Base-by-base conservation (phyloP, 2,888 invertebrate species). In the Macrosiphum euphorbiae region DNA sequence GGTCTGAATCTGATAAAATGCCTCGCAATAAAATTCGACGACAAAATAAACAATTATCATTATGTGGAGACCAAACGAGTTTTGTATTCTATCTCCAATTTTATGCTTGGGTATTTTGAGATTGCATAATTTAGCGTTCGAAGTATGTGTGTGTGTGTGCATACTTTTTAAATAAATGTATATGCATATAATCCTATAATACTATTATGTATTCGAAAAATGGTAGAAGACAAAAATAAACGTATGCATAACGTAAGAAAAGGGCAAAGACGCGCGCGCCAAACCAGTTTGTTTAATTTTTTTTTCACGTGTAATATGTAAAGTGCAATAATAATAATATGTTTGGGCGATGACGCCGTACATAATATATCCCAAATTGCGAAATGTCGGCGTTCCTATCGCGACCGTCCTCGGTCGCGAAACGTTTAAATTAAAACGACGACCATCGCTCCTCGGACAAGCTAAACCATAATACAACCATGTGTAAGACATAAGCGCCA, bases 261-360 rank as follows among this genome's bases (percentile, higher is more conserved):
- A 61, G n/a, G 89, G 89, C 47, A 61, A 88, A 88, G 41, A 55
- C 41, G 41, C 55, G 8, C 55, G 3, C 28, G 28, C 58, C 44
- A 89, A 89, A 89, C 89, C 89, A 89, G 89, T 89, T 89, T 89
- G 44, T 88, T 88, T 61, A 28, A 78, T 61, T 88, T 58, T 88
- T 52, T 88, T 55, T 35, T 24, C 28, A 28, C 58, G 44, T 41
- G 61, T 24, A 41, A 55, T 41, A 41, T 41, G n/a, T 55, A 24
- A 41, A 35, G 87, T 87, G 50, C n/a, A 87, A 87, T 16, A 35
- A 50, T 28, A 28, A n/a, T 87, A 44, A 55, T 78, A 78, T 20
- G 78, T 35, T 35, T 78, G 35, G 35, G 35, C 35, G 8, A 78
- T 35, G 35, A 78, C 35, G 78, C 20, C 20, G 35, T 35, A 78